Percentiles rank a stretch among this genome's conserved stretches.
phyloP scores from a whole-genome alignment of 30 jellyfish, hydroid and myxozoan genomes.

The Pseudorhiza aurosa region DNA sequence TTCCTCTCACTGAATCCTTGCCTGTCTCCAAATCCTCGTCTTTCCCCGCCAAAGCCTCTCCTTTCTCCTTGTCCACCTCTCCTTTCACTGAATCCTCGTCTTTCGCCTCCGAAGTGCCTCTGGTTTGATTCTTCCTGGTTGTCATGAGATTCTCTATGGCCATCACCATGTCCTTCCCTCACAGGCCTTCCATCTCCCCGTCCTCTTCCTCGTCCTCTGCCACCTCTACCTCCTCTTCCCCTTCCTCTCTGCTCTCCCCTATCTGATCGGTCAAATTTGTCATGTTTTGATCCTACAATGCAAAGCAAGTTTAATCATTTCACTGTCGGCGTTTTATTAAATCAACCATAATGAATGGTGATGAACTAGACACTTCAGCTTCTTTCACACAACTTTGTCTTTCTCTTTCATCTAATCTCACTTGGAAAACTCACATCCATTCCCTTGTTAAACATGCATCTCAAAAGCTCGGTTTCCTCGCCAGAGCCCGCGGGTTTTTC shows the following conservation, averaged over 20 bases:
- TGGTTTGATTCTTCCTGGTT: constrained; percentile 53
- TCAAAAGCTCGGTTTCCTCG: no score
- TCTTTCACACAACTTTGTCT: neutral
- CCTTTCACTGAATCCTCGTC: constrained; percentile 69
- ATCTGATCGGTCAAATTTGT: constrained; percentile 58
- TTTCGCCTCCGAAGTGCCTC: constrained; percentile 42
- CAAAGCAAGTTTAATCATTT: no score
- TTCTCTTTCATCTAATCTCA: no score
- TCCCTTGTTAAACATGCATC: no score
- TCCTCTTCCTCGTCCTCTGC: constrained; percentile 84
- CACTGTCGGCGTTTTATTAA: no score
- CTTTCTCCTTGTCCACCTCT: constrained; percentile 60
- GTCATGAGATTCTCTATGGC: constrained; percentile 45
- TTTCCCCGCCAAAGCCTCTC: constrained; percentile 62
- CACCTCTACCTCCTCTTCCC: constrained; percentile 73
- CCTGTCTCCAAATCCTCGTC: constrained; percentile 76
- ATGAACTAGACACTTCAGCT: neutral
- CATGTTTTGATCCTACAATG: constrained; percentile 50
- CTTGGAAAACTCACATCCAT: no score
- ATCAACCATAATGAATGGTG: no score
- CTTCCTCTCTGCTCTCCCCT: constrained; percentile 72
- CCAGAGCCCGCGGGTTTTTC: no score
- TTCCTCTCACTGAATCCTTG: constrained; percentile 56
- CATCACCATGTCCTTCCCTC: constrained; percentile 73
- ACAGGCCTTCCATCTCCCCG: constrained; percentile 87